Percentiles rank a stretch among this genome's conserved stretches.
Evolutionary conservation across 2,113 vertebrate genomes (phyloP).

Genomic region (Anolis carolinensis): DNA sequence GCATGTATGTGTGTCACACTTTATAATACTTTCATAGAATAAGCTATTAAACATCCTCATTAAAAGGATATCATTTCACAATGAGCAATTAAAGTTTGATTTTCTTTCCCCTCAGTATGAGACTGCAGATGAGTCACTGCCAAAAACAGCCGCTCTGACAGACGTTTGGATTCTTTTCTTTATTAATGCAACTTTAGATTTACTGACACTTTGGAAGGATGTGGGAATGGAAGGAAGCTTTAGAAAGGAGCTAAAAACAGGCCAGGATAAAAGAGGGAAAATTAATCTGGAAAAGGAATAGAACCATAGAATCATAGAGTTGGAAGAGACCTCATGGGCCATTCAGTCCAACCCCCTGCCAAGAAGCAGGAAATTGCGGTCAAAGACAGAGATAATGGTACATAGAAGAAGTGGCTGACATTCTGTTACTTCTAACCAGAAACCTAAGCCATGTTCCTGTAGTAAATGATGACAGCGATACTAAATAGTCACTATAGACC

Average conservation of each 20-base stretch:
- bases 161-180: constrained; percentile 47
- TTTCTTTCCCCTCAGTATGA: background rate
- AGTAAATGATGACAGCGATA: background rate
- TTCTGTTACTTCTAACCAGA: background rate
- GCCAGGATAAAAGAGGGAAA: background rate
- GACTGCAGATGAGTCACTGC: constrained; percentile 47
- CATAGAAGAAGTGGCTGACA: background rate
- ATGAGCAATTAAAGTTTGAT: constrained; percentile 46
- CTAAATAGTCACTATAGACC: no score
- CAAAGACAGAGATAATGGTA: background rate
- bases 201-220: constrained; percentile 32
- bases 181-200: constrained; percentile 26
- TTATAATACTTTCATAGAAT: constrained; percentile 32
- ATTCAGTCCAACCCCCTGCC: no score
- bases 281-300: background rate
- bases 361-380: no score
- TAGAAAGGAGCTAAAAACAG: background rate
- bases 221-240: background rate
- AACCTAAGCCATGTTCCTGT: background rate
- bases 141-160: constrained; percentile 34
- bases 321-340: no score
- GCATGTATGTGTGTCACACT: background rate
- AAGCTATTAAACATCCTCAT: constrained; percentile 11
- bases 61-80: constrained; percentile 52
- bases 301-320: no score